Evolutionary conservation across 2,888 invertebrate species (phyloP).

Genomic region (Pristionchus arcanus): DNA sequence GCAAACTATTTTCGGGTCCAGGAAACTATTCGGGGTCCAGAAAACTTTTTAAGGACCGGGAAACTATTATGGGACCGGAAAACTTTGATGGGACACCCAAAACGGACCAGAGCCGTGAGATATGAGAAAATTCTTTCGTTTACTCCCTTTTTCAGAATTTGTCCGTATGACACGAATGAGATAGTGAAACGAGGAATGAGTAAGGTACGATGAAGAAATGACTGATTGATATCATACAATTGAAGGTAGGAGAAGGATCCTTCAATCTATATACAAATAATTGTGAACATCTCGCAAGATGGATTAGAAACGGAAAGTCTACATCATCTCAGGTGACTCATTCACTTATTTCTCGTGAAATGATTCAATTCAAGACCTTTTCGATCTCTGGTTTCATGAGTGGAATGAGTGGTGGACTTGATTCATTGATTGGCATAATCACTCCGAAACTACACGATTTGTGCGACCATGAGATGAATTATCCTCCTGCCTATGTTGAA

Average conservation of each 20-base stretch:
- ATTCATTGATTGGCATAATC: neutral
- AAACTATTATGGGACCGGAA: no score
- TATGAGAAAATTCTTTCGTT: neutral
- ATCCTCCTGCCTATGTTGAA: neutral
- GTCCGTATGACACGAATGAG: neutral
- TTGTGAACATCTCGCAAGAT: neutral
- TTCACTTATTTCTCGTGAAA: neutral
- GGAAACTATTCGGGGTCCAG: no score
- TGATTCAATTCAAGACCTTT: neutral
- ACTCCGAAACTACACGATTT: neutral
- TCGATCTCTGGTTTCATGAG: slow-evolving; percentile 3
- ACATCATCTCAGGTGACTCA: neutral
- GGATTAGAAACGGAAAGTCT: neutral
- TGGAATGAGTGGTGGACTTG: slow-evolving; percentile 8
- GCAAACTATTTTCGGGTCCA: no score
- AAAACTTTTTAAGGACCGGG: no score
- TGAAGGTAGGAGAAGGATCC: neutral
- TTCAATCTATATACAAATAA: neutral
- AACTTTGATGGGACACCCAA: no score
- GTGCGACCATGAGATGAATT: neutral
- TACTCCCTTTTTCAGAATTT: neutral
- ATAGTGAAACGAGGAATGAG: neutral
- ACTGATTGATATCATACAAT: neutral
- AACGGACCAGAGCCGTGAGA: no score
- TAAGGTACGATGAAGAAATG: neutral